Percentiles rank a stretch among this genome's conserved stretches.
These are phyloP conservation scores for Girardinichthys multiradiatus DNA, from an alignment of 2,113 vertebrate species.

Conservation along the genomic window DNA sequence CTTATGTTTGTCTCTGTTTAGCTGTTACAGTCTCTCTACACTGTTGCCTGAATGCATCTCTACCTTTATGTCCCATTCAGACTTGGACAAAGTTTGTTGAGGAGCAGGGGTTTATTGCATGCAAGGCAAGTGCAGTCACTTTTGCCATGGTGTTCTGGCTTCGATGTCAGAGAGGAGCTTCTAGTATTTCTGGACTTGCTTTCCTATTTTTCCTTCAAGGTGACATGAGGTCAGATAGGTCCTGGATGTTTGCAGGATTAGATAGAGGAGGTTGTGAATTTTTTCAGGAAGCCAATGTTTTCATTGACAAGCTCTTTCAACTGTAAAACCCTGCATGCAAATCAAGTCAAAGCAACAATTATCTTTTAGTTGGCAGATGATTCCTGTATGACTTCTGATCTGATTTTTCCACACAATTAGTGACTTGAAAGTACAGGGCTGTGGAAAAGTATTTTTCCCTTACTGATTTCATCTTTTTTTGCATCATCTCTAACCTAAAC, in stretches of 20 bases:
- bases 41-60: neutral
- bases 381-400: neutral
- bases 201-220: neutral
- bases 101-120: slow-evolving; percentile 5
- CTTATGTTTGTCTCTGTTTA: neutral
- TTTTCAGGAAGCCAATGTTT: neutral
- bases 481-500: too few relatives aligned
- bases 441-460: too few relatives aligned
- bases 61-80: neutral
- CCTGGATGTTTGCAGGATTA: too few relatives aligned
- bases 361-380: neutral
- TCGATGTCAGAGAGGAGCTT: too few relatives aligned
- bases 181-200: neutral
- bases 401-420: too few relatives aligned
- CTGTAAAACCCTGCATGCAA: neutral
- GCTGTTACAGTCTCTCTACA: neutral
- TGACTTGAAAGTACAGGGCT: too few relatives aligned
- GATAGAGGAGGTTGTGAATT: too few relatives aligned
- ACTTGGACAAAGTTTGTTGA: too few relatives aligned
- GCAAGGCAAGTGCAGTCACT: slow-evolving; percentile 12
- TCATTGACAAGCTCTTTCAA: neutral
- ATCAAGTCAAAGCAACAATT: neutral
- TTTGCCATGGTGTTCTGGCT: neutral
- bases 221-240: neutral
- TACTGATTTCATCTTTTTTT: too few relatives aligned